phyloP scores from a whole-genome alignment of 2,888 invertebrate species.

The Ypsolopha scabrella region DNA sequence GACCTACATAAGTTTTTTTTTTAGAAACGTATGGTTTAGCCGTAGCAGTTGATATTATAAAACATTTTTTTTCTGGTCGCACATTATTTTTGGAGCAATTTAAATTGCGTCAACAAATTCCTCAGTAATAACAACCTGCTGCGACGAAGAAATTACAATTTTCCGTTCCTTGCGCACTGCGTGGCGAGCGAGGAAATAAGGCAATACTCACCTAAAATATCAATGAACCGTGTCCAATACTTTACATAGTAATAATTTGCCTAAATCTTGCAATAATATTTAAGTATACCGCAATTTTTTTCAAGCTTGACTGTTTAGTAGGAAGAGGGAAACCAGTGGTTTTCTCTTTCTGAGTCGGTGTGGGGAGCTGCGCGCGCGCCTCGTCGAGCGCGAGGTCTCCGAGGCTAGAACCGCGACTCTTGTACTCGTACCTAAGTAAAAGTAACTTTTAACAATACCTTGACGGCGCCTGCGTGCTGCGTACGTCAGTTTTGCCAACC shows the following conservation, averaged over 20 bases:
- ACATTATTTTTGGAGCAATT: background rate
- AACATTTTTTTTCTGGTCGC: background rate
- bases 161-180: slow-evolving; percentile 18
- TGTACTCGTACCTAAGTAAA: slow-evolving; percentile 42
- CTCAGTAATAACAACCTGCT: background rate
- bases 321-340: slow-evolving; percentile 42
- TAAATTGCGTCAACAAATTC: slow-evolving; percentile 1
- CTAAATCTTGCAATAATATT: slow-evolving; percentile 47
- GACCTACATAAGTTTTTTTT: too few species aligned
- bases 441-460: slow-evolving; percentile 69
- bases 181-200: slow-evolving; percentile 42
- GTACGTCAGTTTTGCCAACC: slow-evolving; percentile 64
- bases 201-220: slow-evolving; percentile 55
- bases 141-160: slow-evolving; percentile 15
- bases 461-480: slow-evolving; percentile 56
- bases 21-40: too few species aligned
- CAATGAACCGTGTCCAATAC: slow-evolving; percentile 52
- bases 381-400: slow-evolving; percentile 39
- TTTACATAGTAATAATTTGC: slow-evolving; percentile 51
- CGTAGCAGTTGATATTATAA: too few species aligned
- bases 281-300: slow-evolving; percentile 31
- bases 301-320: slow-evolving; percentile 16
- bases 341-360: slow-evolving; percentile 49
- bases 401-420: slow-evolving; percentile 37
- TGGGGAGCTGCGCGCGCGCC: slow-evolving; percentile 27